A percentile compares a stretch with the other conserved stretches of the same genome.
These are phyloP conservation scores for Crematogaster levior DNA, from an alignment of 2,888 invertebrate genomes.

Conservation along the genomic window DNA sequence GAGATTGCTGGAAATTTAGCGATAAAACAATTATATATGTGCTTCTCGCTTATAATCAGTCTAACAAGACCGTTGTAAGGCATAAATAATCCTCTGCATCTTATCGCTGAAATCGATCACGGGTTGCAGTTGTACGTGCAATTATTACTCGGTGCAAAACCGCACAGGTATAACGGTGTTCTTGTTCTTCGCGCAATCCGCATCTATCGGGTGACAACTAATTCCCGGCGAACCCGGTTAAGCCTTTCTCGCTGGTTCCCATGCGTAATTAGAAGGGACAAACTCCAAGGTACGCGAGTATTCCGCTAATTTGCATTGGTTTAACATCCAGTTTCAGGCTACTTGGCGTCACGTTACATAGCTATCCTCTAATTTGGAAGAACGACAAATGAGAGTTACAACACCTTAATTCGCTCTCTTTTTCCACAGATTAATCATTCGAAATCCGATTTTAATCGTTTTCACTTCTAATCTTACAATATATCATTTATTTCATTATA, in stretches of 20 bases:
- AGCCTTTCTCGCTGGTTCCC: conserved; percentile 65
- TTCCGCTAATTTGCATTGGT: conserved; percentile 78
- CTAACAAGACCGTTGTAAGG: conserved; percentile 5
- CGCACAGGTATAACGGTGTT: conserved; percentile 16
- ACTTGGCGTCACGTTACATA: conserved; percentile 72
- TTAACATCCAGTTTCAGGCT: conserved; percentile 79
- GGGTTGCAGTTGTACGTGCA: conserved; percentile 31
- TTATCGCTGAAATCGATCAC: conserved; percentile 45
- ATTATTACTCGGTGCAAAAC: conserved; percentile 47
- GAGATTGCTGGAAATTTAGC: neutral
- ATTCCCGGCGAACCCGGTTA: conserved; percentile 66
- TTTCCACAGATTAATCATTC: conserved; percentile 7
- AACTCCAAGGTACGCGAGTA: conserved; percentile 70
- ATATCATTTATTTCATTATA: neutral
- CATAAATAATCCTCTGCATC: conserved; percentile 43
- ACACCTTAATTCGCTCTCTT: neutral
- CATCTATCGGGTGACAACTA: conserved; percentile 58
- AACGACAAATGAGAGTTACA: conserved; percentile 40
- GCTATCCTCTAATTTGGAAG: conserved; percentile 71
- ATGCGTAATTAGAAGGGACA: conserved; percentile 77
- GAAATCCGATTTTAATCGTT: conserved; percentile 4
- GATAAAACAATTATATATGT: neutral
- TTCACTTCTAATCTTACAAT: neutral
- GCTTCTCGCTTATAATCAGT: conserved; percentile 13
- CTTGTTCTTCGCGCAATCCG: conserved; percentile 45